Base-by-base conservation (phyloP, 2,888 invertebrate genomes). In the Salticus scenicus region DNA sequence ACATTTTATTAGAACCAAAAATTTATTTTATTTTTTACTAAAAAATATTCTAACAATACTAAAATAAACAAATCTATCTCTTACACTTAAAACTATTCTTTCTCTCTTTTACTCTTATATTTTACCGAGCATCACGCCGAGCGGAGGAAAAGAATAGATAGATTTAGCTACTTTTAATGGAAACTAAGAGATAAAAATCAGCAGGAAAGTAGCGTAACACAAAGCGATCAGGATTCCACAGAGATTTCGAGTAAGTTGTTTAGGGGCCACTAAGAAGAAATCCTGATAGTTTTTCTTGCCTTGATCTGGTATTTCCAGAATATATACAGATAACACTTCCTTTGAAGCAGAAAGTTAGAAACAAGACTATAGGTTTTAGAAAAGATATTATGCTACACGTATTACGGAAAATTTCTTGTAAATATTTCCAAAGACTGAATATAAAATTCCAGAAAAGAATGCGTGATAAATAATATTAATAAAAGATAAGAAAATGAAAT, bases 171-270 rank as follows among this genome's bases (percentile, higher is more conserved):
- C n/a, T 37, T 24, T 57, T 74, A 81, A 81, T 81, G 74, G 74
- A 81, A 81, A 81, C 67, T 31, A 69, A 69, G 81, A 81, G 81
- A 81, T 81, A 81, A 81, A 80, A 81, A 74, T 74, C 81, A n/a
- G 12, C 57, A 63, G 41, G 51, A 74, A 74, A 74, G 74, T 30
- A 74, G 69, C 74, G 74, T 69, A 74, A 80, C 80, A 67, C 24
- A 47, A 74, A 74, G 4, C 5, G 74, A 81, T 81, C 74, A 70
- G 69, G 74, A 81, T 74, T 37, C 63, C 74, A 27, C 51, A n/a
- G 80, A 37, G 81, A 81, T 81, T 81, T 69, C 74, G 7, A 63
- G 81, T 81, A 81, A 81, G 74, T 81, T 74, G 69, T 74, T 81
- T 81, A 81, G 74, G 63, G 42, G 67, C 57, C 66, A 33, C 73